These are phyloP conservation scores for Callithrix jacchus DNA, from an alignment of 2,113 vertebrate species.

Conservation along the genomic window DNA sequence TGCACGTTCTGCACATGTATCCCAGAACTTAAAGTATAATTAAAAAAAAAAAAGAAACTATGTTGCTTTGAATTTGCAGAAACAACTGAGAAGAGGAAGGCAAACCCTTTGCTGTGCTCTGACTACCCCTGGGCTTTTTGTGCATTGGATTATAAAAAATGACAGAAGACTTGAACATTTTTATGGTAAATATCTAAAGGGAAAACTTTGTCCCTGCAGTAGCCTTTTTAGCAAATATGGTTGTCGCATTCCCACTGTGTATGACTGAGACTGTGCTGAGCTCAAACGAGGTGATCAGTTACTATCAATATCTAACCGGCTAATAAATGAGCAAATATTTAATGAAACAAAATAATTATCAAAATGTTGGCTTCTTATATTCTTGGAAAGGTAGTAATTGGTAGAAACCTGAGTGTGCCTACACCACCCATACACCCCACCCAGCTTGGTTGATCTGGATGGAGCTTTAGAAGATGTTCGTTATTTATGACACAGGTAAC, in stretches of 20 bases:
- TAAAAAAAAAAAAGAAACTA: no score
- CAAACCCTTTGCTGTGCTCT: background rate
- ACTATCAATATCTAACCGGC: background rate
- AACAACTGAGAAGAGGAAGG: background rate
- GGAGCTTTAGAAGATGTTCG: background rate
- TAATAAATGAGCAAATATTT: background rate
- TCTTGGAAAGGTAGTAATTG: background rate
- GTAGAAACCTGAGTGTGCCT: background rate
- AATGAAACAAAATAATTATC: background rate
- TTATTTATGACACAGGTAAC: background rate
- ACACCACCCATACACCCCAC: background rate
- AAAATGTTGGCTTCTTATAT: background rate
- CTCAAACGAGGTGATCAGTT: background rate
- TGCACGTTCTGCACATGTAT: no score
- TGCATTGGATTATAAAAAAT: background rate
- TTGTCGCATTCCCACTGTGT: background rate
- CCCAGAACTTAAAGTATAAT: no score
- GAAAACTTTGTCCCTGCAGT: background rate
- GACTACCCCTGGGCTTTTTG: background rate
- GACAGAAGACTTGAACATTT: background rate
- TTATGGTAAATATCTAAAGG: background rate
- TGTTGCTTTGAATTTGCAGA: background rate
- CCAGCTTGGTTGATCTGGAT: background rate
- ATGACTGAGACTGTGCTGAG: background rate
- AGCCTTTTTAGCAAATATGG: background rate